Base-by-base conservation (phyloP, 2,888 invertebrate genomes). In the Dolichopus griseipennis region DNA sequence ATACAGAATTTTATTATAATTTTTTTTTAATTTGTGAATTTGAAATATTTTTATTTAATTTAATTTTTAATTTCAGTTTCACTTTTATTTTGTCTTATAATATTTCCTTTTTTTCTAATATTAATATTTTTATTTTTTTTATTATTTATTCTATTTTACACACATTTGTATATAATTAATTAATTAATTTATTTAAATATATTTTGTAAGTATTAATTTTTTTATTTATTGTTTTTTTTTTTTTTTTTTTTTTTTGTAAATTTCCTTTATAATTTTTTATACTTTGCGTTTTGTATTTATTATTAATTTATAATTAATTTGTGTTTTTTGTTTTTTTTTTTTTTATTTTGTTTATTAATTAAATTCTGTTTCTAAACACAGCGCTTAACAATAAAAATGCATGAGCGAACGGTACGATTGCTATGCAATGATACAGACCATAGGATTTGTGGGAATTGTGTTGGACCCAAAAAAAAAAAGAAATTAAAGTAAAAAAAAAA, bases 391-490 rank as follows among this genome's bases (percentile, higher is more conserved):
- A 18, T 63, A 52, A 63, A 63, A 63, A 27, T 63, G 63, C 63
- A 63, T 63, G 27, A 63, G 63, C 63, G 63, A 63, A 64, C 64
- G 64, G 64, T 33, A 64, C 64, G 64, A 64, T 64, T 64, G 20
- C 64, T 64, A 34, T 64, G 64, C 64, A 64, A 64, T 64, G 33
- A 64, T 64, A 64, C 37, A 64, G 37, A 64, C 34, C n/a, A n/a
- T 64, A 21, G 33, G 64, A 33, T 64, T 64, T 62, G 9, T 62
- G 33, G 33, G 64, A 64, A 64, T 64, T 10, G 37, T 64, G 20
- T 64, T 64, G 64, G 64, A 64, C 64, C 64, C 64, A n/a, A 34
- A 64, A 34, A n/a, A n/a, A 33, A 64, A 64, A 37, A 37, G 37
- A 37, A 37, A 27, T 27, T 27, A 27, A 27, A 27, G 27, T 27